A percentile compares a stretch with the other conserved stretches of the same genome.
These are phyloP conservation scores for Pangasius sanitwongsei DNA, from an alignment of 2,797 vertebrate genomes.

Conservation along the genomic window DNA sequence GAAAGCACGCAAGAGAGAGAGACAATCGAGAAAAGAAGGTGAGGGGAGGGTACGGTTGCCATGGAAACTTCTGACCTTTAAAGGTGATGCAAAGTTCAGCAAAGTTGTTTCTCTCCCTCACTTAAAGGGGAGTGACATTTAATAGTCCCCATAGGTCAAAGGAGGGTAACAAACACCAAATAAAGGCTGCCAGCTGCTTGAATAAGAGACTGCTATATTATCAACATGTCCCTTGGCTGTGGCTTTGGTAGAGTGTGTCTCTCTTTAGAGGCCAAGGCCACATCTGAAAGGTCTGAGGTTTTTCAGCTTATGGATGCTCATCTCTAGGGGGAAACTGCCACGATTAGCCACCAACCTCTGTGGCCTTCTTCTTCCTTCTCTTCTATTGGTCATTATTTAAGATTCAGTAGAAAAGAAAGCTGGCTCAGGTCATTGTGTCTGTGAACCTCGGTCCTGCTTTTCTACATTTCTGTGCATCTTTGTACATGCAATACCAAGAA, in stretches of 20 bases:
- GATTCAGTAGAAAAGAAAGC: not conserved
- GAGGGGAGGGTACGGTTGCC: slow-evolving; percentile 56
- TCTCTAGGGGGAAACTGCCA: not conserved
- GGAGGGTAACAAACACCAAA: slow-evolving; percentile 79
- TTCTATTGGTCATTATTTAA: slow-evolving; percentile 11
- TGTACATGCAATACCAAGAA: not conserved
- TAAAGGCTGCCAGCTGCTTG: slow-evolving; percentile 69
- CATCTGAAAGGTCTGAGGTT: slow-evolving; percentile 43
- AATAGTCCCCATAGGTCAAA: slow-evolving; percentile 78
- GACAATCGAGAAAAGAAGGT: slow-evolving; percentile 30
- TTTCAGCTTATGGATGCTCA: slow-evolving; percentile 23
- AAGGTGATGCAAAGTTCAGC: slow-evolving; percentile 72
- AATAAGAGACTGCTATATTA: slow-evolving; percentile 66
- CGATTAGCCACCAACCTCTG: slow-evolving; percentile 23
- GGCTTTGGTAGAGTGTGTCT: slow-evolving; percentile 38
- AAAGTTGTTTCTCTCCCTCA: slow-evolving; percentile 79
- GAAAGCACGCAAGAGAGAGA: not conserved
- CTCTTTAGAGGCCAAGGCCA: slow-evolving; percentile 50
- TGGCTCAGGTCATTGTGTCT: not conserved
- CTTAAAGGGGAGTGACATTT: slow-evolving; percentile 79
- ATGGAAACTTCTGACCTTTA: slow-evolving; percentile 76
- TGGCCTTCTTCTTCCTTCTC: slow-evolving; percentile 9
- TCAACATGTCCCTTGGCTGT: slow-evolving; percentile 53
- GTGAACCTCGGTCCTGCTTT: slow-evolving; percentile 10
- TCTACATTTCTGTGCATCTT: not conserved